These are phyloP conservation scores for Acanthococcus lagerstroemiae DNA, from an alignment of 2,888 invertebrate species.

Conservation along the genomic window DNA sequence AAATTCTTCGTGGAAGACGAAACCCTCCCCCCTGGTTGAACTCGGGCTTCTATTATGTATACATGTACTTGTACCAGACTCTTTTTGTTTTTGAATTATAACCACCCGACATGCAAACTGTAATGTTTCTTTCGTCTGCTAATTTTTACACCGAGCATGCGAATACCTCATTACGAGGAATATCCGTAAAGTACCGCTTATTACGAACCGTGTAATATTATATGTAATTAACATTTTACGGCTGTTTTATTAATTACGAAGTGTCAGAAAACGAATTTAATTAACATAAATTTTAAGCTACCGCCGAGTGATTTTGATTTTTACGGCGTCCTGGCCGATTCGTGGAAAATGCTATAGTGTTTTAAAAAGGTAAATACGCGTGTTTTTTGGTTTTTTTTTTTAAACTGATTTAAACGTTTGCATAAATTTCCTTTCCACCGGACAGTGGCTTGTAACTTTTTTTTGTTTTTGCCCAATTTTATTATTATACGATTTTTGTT, in stretches of 20 bases:
- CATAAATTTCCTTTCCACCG: background rate
- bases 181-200: conserved; percentile 18
- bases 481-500: too few relatives aligned
- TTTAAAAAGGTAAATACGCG: background rate
- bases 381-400: background rate
- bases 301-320: too few relatives aligned
- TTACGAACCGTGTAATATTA: conserved; percentile 12
- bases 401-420: too few relatives aligned
- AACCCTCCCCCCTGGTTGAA: too few relatives aligned
- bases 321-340: too few relatives aligned
- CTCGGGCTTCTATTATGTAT: too few relatives aligned
- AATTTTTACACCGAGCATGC: conserved; percentile 15
- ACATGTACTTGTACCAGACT: too few relatives aligned
- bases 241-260: conserved; percentile 26
- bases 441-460: background rate
- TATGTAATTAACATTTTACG: conserved; percentile 25
- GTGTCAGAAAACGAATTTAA: conserved; percentile 26
- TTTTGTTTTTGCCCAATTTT: too few relatives aligned
- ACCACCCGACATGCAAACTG: conserved; percentile 13
- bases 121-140: conserved; percentile 5
- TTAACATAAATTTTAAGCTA: conserved; percentile 19
- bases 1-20: too few relatives aligned
- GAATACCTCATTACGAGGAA: conserved; percentile 12
- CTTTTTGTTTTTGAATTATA: conserved; percentile 14
- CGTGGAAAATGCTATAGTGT: background rate